Conservation (phyloP, 2,888 invertebrate species). For the Steinernema hermaphroditum region DNA sequence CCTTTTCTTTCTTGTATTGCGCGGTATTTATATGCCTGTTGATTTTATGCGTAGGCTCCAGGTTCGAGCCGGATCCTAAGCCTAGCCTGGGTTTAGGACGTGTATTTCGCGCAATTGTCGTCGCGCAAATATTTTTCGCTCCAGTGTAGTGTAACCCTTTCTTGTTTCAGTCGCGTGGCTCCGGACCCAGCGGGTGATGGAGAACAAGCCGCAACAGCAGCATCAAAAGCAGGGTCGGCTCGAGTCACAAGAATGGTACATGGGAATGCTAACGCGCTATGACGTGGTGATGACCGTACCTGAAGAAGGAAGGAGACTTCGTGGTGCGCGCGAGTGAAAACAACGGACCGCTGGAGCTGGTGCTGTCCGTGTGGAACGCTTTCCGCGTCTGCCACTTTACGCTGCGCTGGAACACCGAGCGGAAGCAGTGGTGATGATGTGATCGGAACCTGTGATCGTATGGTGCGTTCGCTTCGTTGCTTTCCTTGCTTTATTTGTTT, state of each 20-base stretch:
- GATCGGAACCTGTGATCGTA: neutral
- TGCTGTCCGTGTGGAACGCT: neutral
- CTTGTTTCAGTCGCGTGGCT: no score
- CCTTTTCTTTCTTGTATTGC: no score
- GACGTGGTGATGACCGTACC: neutral
- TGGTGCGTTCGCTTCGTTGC: no score
- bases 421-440: neutral
- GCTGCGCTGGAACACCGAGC: neutral
- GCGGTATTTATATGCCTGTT: no score
- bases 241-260: neutral
- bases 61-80: no score
- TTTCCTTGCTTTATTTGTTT: no score
- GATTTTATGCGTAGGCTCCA: no score
- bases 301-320: neutral
- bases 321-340: neutral
- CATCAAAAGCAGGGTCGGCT: neutral
- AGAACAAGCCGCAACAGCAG: slow-evolving; percentile 8
- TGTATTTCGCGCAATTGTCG: no score
- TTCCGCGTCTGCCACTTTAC: neutral
- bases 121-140: no score
- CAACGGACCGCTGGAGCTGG: neutral
- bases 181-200: neutral
- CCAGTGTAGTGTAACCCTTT: no score
- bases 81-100: no score
- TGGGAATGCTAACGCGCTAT: neutral